Percentiles rank a stretch among this genome's conserved stretches.
Conservation (phyloP, 2,113 vertebrate genomes). For the Emydocephalus ijimae region DNA sequence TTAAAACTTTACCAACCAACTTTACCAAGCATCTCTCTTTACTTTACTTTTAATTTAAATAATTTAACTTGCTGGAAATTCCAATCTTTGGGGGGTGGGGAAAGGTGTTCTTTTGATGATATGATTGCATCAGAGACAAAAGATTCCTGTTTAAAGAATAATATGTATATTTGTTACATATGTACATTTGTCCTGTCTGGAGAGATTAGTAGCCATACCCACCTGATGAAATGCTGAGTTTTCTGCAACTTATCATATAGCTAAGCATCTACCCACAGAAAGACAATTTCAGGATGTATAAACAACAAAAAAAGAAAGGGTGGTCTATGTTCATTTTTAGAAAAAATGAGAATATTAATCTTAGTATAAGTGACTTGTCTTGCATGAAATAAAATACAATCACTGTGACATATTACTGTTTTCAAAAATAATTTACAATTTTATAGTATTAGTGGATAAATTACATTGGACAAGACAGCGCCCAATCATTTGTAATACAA, state of each 20-base stretch:
- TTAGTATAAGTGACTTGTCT: background rate
- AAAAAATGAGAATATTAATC: background rate
- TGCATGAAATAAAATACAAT: background rate
- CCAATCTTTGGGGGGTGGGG: no score
- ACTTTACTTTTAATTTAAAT: background rate
- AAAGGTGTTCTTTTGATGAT: background rate
- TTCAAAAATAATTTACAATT: background rate
- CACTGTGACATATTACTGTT: background rate
- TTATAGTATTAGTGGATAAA: background rate
- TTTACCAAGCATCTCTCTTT: background rate
- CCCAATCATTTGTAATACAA: background rate
- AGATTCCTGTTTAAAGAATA: background rate
- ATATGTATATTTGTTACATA: background rate
- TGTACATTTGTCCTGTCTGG: background rate
- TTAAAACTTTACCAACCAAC: background rate
- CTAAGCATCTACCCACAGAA: background rate
- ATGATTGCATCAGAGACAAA: background rate
- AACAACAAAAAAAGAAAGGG: background rate
- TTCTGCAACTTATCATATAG: background rate
- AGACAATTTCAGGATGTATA: background rate
- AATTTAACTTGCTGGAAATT: background rate
- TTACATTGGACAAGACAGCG: background rate
- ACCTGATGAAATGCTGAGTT: background rate
- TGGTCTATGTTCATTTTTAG: background rate
- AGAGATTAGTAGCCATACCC: background rate